Evolutionary conservation across 2,888 invertebrate genomes (phyloP).

Genomic region (Eudemis profundana): DNA sequence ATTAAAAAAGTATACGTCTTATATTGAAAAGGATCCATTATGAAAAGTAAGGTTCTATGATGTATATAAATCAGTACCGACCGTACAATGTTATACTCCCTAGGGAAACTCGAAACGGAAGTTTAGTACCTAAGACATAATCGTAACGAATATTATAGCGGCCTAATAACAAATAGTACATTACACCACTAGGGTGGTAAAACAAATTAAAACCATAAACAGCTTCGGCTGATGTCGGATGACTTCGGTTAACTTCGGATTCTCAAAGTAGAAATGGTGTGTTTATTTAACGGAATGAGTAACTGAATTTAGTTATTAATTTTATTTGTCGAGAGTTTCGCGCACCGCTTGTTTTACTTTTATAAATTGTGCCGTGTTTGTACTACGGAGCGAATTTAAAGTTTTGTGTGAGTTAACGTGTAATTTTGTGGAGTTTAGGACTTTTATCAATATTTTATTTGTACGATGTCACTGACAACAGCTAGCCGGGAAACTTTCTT

Average conservation of each 20-base stretch:
- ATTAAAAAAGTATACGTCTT: no score
- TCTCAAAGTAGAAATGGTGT: constrained; percentile 25
- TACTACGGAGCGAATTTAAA: constrained; percentile 21
- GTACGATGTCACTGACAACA: background rate
- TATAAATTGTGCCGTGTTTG: constrained; percentile 40
- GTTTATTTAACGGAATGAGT: constrained; percentile 47
- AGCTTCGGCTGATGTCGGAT: constrained; percentile 27
- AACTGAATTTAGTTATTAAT: constrained; percentile 42
- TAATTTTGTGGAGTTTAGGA: constrained; percentile 13
- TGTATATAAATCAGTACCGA: no score
- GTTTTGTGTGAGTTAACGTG: constrained; percentile 18
- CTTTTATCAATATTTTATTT: constrained; percentile 10
- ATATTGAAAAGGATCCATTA: no score
- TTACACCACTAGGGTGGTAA: no score
- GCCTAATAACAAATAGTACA: constrained; percentile 37
- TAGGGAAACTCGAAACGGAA: constrained; percentile 1
- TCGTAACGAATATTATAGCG: constrained; percentile 23
- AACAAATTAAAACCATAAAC: constrained; percentile 41
- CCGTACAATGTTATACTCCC: background rate
- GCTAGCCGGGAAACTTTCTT: no score
- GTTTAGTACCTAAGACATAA: constrained; percentile 19
- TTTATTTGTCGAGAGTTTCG: constrained; percentile 30
- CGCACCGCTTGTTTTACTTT: constrained; percentile 36
- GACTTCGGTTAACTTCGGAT: constrained; percentile 43
- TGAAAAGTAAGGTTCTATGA: no score